Evolutionary conservation across 2,888 invertebrate genomes (phyloP), one percentile per base, ranked within the genome.

Genomic region (Ephialtes manifestator): DNA sequence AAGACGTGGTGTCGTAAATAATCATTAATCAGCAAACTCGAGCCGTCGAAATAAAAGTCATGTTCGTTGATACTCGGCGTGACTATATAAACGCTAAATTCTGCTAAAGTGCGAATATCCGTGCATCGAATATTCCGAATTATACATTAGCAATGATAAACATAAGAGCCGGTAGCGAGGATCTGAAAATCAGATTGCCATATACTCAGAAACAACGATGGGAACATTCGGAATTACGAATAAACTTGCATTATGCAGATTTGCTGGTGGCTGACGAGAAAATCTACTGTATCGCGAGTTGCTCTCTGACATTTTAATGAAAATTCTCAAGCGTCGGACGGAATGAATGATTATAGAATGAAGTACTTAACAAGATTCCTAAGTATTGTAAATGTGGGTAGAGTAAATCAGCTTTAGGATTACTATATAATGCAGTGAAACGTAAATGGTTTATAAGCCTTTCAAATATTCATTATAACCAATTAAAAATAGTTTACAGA

Each of bases 241-340:
- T 81, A 88, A 88, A 89, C 89, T 89, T 90, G 90, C 89, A 91
- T 91, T 91, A 91, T 91, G 90, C 90, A 91, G 90, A 91, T 90
- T 88, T 87, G 83, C 82, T 79, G 87, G 79, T 85, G 86, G 87
- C 84, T 87, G 87, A 89, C 87, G 87, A 86, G 87, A 83, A 87
- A 90, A 89, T 90, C 86, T 82, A 84, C 81, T 80, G 71, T 75
- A 68, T 79, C 63, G 76, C 67, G 81, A 84, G 70, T 85, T 71
- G 86, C 78, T 83, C 75, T 78, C 75, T 88, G 88, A 81, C 85
- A 87, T 87, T 86, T 84, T 85, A 87, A 88, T 86, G 87, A 88
- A 86, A 86, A 85, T 82, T 85, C 84, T 74, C 81, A 75, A 70
- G 74, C 70, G 72, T 78, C 83, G 83, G 65, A 55, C 68, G 11